These are phyloP conservation scores for Neodon shergylaensis DNA, from an alignment of 2,113 vertebrate genomes.

Conservation along the genomic window DNA sequence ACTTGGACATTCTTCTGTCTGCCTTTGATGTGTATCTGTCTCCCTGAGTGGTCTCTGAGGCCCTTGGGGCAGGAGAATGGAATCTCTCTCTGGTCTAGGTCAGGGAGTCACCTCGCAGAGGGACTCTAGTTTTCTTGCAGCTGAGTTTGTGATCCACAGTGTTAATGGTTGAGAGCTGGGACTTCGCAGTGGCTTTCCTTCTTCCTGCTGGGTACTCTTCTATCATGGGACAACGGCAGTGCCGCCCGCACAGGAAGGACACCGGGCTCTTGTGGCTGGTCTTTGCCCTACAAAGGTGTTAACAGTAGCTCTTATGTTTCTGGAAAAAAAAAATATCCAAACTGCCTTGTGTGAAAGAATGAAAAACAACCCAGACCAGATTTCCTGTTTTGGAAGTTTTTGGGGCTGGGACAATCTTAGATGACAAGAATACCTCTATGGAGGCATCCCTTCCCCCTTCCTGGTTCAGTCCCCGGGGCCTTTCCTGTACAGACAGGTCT, in stretches of 20 bases:
- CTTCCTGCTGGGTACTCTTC: too few species aligned
- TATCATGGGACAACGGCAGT: too few species aligned
- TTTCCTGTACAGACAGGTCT: constrained; percentile 41
- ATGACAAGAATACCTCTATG: neutral
- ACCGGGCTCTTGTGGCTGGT: too few species aligned
- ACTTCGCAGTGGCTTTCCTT: neutral
- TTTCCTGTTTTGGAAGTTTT: neutral
- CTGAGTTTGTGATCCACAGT: neutral
- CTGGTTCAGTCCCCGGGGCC: neutral
- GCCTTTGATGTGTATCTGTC: neutral
- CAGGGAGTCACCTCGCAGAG: neutral
- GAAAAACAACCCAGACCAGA: neutral
- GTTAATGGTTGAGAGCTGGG: neutral
- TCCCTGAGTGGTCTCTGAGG: neutral
- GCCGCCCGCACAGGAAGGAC: neutral
- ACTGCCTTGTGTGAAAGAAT: neutral
- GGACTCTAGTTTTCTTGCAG: neutral
- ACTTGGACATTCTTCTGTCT: too few species aligned
- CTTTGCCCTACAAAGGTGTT: neutral
- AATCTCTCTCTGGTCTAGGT: neutral
- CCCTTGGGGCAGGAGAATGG: neutral
- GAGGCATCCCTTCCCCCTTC: accelerated
- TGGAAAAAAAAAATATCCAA: neutral
- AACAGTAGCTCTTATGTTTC: neutral
- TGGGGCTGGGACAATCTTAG: neutral